Evolutionary conservation across 2,113 vertebrate species (phyloP), one percentile per base, ranked within the genome.

Genomic region (Gila orcuttii): DNA sequence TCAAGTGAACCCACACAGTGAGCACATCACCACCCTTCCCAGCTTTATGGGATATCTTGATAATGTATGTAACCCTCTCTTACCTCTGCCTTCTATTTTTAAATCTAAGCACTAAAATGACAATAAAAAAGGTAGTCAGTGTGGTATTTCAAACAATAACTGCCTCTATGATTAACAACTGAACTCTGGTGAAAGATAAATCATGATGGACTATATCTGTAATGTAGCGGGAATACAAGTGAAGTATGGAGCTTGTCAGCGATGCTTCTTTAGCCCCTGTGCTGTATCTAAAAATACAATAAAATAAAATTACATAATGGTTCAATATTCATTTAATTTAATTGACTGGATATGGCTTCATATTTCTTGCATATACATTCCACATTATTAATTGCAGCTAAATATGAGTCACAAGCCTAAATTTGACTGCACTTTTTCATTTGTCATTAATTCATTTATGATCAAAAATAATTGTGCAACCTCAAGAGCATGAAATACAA

Each of bases 251-350:
- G 71, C 17, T 57, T 57, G 52, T 57, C 52, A 57, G 52, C 52
- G 6, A 57, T 57, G 52, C 52, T 57, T 57, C 52, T 57, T 57
- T 57, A 57, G 52, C 6, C 52, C 52, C 19, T 94, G 91, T 88
- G 89, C 92, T 93, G 90, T 93, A 92, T 90, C 90, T 86, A 84
- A 90, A 81, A 90, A 79, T 75, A 92, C 82, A 88, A 85, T 90
- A 80, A 50, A 92, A 93, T 93, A 87, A 93, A 94, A 90, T 91
- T 88, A 93, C 90, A 90, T 90, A 81, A 90, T 90, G 81, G 87
- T 19, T 50, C 3, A 50, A 66, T 17, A 6, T 33, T 19, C 25
- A 9, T 76, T 10, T 52, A 1, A 17, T 52, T 71, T 0, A 39
- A 10, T 4, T 33, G 25, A 55, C 6, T 68, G 13, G 31, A 66